Evolutionary conservation across 2,888 invertebrate genomes (phyloP).

Genomic region (Pachliopta kotzebuea): DNA sequence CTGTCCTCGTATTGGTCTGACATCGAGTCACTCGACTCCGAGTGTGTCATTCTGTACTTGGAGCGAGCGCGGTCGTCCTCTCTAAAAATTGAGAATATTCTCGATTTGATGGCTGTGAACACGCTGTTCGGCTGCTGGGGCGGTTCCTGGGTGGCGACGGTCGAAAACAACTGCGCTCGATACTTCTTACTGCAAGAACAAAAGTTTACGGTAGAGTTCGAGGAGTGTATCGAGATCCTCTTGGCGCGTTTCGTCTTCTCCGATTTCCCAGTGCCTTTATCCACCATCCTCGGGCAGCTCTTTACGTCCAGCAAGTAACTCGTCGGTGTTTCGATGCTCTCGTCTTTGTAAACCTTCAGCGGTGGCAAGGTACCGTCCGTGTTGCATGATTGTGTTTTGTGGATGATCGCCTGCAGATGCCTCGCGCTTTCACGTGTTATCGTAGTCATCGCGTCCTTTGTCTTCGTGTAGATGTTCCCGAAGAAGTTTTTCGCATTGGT

Average conservation of each 20-base stretch:
- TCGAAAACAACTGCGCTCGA: neutral
- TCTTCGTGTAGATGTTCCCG: constrained; percentile 44
- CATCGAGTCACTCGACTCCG: neutral
- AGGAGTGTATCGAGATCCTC: neutral
- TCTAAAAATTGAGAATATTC: constrained; percentile 22
- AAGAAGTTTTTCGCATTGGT: constrained; percentile 46
- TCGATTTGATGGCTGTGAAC: constrained; percentile 27
- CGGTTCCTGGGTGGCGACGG: neutral
- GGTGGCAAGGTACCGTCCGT: constrained; percentile 29
- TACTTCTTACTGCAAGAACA: neutral
- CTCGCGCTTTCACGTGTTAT: constrained; percentile 44
- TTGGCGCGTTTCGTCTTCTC: neutral
- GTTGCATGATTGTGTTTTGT: constrained; percentile 32
- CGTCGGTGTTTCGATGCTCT: constrained; percentile 30
- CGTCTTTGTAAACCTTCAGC: constrained; percentile 26
- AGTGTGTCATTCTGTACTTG: neutral
- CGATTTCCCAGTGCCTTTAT: neutral
- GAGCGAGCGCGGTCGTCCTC: constrained; percentile 3
- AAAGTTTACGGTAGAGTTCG: neutral
- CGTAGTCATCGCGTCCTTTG: constrained; percentile 47
- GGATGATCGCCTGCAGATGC: constrained; percentile 37
- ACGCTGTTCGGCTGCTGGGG: constrained; percentile 14
- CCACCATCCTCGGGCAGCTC: neutral
- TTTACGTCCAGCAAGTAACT: constrained; percentile 17
- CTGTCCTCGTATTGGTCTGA: constrained; percentile 2